Base-by-base conservation (phyloP, 2,888 invertebrate species). In the Drosophila rubida region DNA sequence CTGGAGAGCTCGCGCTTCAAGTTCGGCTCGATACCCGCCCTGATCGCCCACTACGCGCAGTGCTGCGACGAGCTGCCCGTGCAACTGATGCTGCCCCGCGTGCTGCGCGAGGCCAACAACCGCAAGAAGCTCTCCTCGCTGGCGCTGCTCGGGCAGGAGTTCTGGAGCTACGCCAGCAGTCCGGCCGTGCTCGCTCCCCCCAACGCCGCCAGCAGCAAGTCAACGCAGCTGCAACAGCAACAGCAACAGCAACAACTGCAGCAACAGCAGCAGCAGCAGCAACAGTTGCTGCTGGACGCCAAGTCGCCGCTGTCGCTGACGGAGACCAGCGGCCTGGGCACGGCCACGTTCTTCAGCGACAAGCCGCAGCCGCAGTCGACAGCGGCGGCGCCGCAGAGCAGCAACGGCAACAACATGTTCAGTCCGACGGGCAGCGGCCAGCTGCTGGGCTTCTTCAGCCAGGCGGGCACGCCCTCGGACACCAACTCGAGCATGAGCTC, bases 41-140 rank as follows among this genome's bases (percentile, higher is more conserved):
- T 99, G 78, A 96, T 99, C 80, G 97, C 97, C 55, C 97, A 98
- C 93, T 99, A 98, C 92, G 96, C 97, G 54, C 96, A 96, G 90
- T 97, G 97, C 92, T 97, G 97, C 93, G 98, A 98, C 92, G 98
- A 98, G 93, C 93, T 98, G 88, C 98, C 98, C 68, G 97, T 97
- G 58, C 96, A 96, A 92, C 93, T 99, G 80, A 95, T 95, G 77
- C 93, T 98, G 87, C 98, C 98, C 42, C 94, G 95, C 77, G 95
- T 97, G 27, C 95, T 98, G 80, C 94, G 96, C 54, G 96, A 97
- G 78, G 97, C 97, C 49, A 96, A 95, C 91, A 97, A 97, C 89
- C 95, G 97, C 41, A 97, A 97, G 91, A 97, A 98, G 90, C 94
- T 99, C 48, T 96, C 96, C 49, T 97, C 98, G 1, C 93, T 98